Base-by-base conservation (phyloP, 2,797 vertebrate genomes). In the Chromis chromis region DNA sequence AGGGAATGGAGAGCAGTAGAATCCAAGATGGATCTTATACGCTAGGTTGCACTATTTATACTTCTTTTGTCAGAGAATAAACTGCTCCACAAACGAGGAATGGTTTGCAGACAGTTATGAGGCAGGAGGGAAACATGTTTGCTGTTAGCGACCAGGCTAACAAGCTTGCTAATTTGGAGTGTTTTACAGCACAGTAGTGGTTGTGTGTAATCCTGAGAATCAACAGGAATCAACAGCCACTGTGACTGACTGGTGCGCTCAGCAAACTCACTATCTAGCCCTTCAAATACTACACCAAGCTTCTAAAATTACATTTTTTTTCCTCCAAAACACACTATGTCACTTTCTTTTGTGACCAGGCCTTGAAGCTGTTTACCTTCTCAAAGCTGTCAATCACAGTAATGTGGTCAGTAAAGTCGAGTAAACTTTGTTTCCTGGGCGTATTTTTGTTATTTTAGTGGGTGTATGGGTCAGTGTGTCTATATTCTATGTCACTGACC, bases 401-500 rank as follows among this genome's bases (percentile, higher is more conserved):
- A 24, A 46, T 31, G 39, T 13, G 25, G 17, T 54, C 42, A 27
- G n/a, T 5, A 39, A 11, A 44, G 25, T 48, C 31, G 7, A 49
- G 25, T 36, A 4, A 50, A 52, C 46, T 36, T 58, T n/a, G 25
- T 44, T 28, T 42, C 60, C 19, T 58, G 21, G 14, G 4, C 40
- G 25, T 49, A 49, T 14, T 56, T 67, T 60, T 50, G 25, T 16
- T n/a, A 46, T 44, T 44, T 44, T 13, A 22, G 27, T 56, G n/a
- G 28, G 40, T 25, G 16, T 33, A 39, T 33, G 9, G 9, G 4
- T 36, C 33, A 74, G 56, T 62, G 71, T 49, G 61, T 74, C 74
- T 73, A 52, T 62, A 63, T 73, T 80, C 53, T 74, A 53, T 66
- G 68, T 81, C 76, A 48, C 17, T 56, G 65, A 78, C 52, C 65